These are phyloP conservation scores for Ganaspis sp. DNA, from an alignment of 1,140 invertebrate species.

Conservation along the genomic window DNA sequence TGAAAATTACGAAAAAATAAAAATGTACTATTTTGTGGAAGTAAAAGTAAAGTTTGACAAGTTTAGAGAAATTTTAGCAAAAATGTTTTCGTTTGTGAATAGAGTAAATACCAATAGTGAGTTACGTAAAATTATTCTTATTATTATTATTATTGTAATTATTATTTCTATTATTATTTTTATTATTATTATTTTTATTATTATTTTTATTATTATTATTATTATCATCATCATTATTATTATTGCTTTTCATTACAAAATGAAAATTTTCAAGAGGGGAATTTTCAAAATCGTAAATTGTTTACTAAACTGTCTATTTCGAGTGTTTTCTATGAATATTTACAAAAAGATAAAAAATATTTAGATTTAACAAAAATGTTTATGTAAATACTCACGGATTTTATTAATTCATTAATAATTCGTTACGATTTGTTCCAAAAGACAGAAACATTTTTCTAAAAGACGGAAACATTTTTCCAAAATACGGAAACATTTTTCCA, in stretches of 20 bases:
- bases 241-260: neutral
- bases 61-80: conserved; percentile 9
- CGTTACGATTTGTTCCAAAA: too few species aligned
- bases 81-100: conserved; percentile 35
- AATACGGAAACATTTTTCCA: too few species aligned
- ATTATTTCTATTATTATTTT: too few species aligned
- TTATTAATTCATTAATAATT: too few species aligned
- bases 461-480: too few species aligned
- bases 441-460: too few species aligned
- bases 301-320: conserved; percentile 44
- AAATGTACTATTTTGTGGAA: neutral
- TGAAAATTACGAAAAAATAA: neutral
- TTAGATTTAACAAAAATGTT: too few species aligned
- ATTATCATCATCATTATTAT: too few species aligned
- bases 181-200: too few species aligned
- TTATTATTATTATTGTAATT: too few species aligned
- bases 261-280: conserved; percentile 35
- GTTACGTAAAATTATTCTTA: conserved; percentile 3
- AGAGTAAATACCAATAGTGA: conserved; percentile 13
- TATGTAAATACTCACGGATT: too few species aligned
- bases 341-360: conserved; percentile 46
- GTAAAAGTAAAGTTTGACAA: neutral
- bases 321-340: conserved; percentile 36
- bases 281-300: conserved; percentile 16
- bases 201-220: too few species aligned